Evolutionary conservation across 64 coral and sea anemone species (phyloP), one percentile per base, ranked within the genome.

Genomic region (Montipora foliosa): DNA sequence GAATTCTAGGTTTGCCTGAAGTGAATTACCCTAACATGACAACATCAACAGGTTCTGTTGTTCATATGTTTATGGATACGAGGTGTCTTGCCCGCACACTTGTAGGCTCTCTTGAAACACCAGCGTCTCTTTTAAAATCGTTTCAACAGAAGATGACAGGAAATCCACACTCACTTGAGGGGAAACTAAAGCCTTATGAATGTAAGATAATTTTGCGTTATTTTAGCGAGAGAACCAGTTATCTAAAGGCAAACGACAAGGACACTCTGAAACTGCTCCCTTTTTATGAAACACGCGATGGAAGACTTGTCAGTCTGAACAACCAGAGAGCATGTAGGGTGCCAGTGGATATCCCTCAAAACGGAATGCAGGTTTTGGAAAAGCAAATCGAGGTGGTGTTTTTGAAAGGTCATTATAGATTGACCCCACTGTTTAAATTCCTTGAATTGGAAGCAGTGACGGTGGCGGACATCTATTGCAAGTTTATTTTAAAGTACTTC

Each of bases 381-480:
- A 49, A 48, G n/a, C 0, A 12, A 46, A 25, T 15, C 0, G 7
- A 75, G 67, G 45, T 70, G 48, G 60, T 79, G 0, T 93, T 93
- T 89, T 62, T 94, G 16, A 67, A 93, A 66, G 16, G 1, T 10
- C 49, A 6, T n/a, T n/a, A n/a, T n/a, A n/a, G n/a, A n/a, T n/a
- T n/a, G n/a, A n/a, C n/a, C 7, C 8, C 83, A 2, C 82, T 93
- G 2, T 85, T 81, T 70, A 0, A 82, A 47, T 82, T 94, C 2
- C 77, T 94, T 44, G 44, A 4, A 3, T 89, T 68, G 8, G 47
- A 94, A 62, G 70, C 48, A 11, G 19, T 59, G 5, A 89, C 86
- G 74, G 9, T 10, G 73, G 66, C 88, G 5, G 92, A 89, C 51
- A 77, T 83, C 12, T 94, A 94, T 53, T 94, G 92, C 24, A 71